phyloP scores from a whole-genome alignment of 2,113 vertebrate species.

The Aplodontia rufa region DNA sequence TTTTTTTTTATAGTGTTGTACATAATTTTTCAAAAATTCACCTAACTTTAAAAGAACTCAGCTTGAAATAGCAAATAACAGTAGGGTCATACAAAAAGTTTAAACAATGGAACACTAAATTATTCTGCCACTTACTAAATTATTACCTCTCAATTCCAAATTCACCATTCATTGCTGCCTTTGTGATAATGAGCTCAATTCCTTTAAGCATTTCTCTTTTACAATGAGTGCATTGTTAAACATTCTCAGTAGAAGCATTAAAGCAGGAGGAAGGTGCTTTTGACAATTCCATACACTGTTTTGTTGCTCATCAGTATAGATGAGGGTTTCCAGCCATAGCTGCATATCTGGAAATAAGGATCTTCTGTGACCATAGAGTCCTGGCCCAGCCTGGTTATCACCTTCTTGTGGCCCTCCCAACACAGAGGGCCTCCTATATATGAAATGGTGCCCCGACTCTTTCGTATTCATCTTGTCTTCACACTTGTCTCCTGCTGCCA shows the following conservation, averaged over 20 bases:
- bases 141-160: background rate
- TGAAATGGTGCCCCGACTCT: background rate
- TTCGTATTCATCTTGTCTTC: background rate
- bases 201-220: background rate
- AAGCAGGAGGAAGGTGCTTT: background rate
- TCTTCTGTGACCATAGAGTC: background rate
- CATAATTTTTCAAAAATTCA: background rate
- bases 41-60: background rate
- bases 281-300: background rate
- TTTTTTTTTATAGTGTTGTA: background rate
- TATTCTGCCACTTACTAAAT: background rate
- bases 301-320: background rate
- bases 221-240: background rate
- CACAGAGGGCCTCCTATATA: background rate
- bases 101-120: background rate
- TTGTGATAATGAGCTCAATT: background rate
- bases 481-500: background rate
- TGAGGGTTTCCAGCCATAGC: background rate
- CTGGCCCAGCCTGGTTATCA: background rate
- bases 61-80: background rate
- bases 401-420: background rate
- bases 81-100: background rate
- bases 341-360: background rate
- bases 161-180: background rate
- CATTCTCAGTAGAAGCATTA: background rate